Evolutionary conservation across 1,140 invertebrate genomes (phyloP), one percentile per base, ranked within the genome.

Genomic region (Bombus waltoni): DNA sequence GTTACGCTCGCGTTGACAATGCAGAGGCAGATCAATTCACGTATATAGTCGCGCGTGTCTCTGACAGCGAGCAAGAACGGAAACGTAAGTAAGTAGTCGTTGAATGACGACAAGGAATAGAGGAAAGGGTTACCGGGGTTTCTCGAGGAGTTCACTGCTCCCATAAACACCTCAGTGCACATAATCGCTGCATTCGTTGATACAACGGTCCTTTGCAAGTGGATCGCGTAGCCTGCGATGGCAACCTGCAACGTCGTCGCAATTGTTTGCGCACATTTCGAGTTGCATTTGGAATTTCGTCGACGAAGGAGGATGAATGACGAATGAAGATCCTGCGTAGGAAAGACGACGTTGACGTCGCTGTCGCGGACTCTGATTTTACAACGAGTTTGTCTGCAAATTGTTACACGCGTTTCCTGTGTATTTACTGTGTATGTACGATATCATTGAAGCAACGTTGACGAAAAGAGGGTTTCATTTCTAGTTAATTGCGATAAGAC

Each of bases 141-240:
- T 32, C 35, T 38, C 83, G 71, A 87, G 78, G 82, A 88, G 91
- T 90, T 86, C 87, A 84, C 62, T 82, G 85, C 86, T 88, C 83
- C 85, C 88, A 87, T 90, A 91, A 92, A 91, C 91, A 91, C 83
- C 81, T 90, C 76, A 62, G 76, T 88, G 91, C 74, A 83, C 91
- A 77, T 91, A 92, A 92, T 92, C 88, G 88, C 42, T 65, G 78
- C 73, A 32, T 82, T 82, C 47, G 65, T 38, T 59, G 78, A 53
- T 62, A 71, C 57, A 62, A 59, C 74, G 40, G 44, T 59, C 47
- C 44, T 28, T 13, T 44, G 38, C 44, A 59, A 83, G 81, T 75
- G 35, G 66, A 88, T 87, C 71, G 62, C 44, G 47, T 47, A 47
- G 75, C 35, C 35, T 0, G 38, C 18, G 35, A 2, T 57, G 47